These are phyloP conservation scores for Phoxinus phoxinus DNA, from an alignment of 2,113 vertebrate species.

Conservation along the genomic window DNA sequence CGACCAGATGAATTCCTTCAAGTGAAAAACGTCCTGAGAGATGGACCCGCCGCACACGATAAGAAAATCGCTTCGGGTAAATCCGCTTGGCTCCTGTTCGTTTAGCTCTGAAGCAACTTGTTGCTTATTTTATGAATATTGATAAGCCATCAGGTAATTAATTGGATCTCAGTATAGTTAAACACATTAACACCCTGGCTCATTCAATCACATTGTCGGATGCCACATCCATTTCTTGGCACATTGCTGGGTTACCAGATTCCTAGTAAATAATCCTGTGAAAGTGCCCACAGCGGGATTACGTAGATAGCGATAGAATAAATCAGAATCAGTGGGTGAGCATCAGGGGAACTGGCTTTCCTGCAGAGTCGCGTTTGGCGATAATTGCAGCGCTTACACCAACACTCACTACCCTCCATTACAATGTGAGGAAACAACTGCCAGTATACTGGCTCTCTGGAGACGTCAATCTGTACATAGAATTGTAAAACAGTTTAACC, in stretches of 20 bases:
- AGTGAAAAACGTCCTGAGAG: conserved; percentile 94
- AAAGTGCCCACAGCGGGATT: background rate
- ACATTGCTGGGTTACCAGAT: conserved; percentile 14
- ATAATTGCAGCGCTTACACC: conserved; percentile 45
- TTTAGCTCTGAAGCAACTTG: background rate
- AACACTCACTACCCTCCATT: conserved; percentile 17
- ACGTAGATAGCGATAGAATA: conserved; percentile 34
- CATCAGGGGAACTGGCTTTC: conserved; percentile 50
- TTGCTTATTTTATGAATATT: conserved; percentile 9
- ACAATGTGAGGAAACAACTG: conserved; percentile 43
- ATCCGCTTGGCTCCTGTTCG: background rate
- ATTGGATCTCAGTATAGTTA: background rate
- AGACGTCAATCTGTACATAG: background rate
- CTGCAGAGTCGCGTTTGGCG: conserved; percentile 18
- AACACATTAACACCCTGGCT: background rate
- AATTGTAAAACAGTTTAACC: conserved; percentile 42
- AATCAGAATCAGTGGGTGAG: conserved; percentile 35
- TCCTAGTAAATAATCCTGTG: conserved; percentile 26
- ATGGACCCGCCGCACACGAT: conserved; percentile 93
- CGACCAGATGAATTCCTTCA: conserved; percentile 96
- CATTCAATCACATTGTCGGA: background rate
- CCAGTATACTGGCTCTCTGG: conserved; percentile 16
- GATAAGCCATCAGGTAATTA: background rate
- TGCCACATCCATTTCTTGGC: conserved; percentile 22
- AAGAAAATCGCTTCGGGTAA: conserved; percentile 94